A percentile compares a stretch with the other conserved stretches of the same genome.
phyloP scores from a whole-genome alignment of 1,140 invertebrate genomes.

The Arctopsyche grandis region DNA sequence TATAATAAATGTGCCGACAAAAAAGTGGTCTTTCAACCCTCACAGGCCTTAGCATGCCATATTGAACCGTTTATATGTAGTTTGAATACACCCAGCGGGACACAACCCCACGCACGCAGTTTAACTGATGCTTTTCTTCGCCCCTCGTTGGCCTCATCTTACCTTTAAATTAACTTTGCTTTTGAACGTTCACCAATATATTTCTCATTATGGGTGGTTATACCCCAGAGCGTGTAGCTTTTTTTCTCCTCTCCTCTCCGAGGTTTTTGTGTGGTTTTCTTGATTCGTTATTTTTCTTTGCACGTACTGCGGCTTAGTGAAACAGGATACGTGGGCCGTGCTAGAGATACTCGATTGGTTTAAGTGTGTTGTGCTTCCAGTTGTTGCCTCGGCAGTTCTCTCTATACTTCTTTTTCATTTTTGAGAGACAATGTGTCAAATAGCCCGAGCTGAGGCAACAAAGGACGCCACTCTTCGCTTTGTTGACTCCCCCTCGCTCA shows the following conservation, averaged over 20 bases:
- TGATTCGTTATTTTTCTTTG: slow-evolving; percentile 53
- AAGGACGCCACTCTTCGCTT: background rate
- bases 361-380: slow-evolving; percentile 38
- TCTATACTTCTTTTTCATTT: slow-evolving; percentile 48
- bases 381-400: slow-evolving; percentile 3
- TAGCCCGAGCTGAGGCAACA: background rate
- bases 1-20: background rate
- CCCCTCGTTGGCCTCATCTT: background rate
- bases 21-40: background rate
- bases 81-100: slow-evolving; percentile 44
- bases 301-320: slow-evolving; percentile 53
- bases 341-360: slow-evolving; percentile 53
- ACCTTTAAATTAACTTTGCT: slow-evolving; percentile 40
- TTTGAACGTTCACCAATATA: slow-evolving; percentile 42
- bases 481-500: background rate
- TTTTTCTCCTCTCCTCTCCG: slow-evolving; percentile 32
- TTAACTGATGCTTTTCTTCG: background rate
- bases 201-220: slow-evolving; percentile 51
- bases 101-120: background rate
- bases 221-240: slow-evolving; percentile 22
- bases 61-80: slow-evolving; percentile 33
- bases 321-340: slow-evolving; percentile 54
- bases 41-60: background rate
- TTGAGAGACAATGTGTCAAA: slow-evolving; percentile 47
- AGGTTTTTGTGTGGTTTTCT: slow-evolving; percentile 41